phyloP scores from a whole-genome alignment of 2,797 vertebrate genomes.

The Sparus aurata region DNA sequence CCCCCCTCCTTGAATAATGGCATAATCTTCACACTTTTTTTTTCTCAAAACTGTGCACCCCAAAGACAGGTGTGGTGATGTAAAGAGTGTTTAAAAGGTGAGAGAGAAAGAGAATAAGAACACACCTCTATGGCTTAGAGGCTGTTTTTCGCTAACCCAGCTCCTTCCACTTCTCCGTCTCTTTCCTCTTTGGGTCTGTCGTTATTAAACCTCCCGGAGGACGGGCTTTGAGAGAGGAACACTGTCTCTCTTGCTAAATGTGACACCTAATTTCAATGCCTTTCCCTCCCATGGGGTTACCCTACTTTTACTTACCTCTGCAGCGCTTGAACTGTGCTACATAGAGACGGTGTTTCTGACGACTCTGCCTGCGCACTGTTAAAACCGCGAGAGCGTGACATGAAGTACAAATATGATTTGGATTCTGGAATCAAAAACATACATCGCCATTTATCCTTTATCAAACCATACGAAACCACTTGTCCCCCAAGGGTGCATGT shows the following conservation, averaged over 20 bases:
- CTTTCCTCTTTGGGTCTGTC: slow-evolving; percentile 11
- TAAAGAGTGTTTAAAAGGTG: slow-evolving; percentile 2
- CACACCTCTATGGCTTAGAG: slow-evolving; percentile 16
- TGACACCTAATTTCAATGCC: slow-evolving; percentile 31
- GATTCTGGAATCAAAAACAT: neutral
- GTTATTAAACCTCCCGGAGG: slow-evolving; percentile 33
- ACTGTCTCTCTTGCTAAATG: slow-evolving; percentile 25
- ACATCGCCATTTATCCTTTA: neutral
- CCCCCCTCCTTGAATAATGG: neutral
- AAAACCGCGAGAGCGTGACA: neutral
- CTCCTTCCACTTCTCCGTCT: slow-evolving; percentile 6
- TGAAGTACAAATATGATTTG: neutral
- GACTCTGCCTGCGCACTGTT: neutral
- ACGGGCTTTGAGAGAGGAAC: slow-evolving; percentile 24
- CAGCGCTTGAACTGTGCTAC: slow-evolving; percentile 4
- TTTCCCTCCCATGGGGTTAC: slow-evolving; percentile 26
- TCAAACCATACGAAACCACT: neutral
- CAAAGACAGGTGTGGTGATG: slow-evolving; percentile 30
- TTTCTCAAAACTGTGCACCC: neutral
- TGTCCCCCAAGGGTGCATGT: neutral
- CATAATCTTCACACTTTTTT: slow-evolving; percentile 18
- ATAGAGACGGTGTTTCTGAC: slow-evolving; percentile 12
- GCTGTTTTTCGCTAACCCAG: slow-evolving; percentile 31
- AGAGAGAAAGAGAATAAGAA: slow-evolving; percentile 22
- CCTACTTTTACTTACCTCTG: slow-evolving; percentile 21